A percentile compares a stretch with the other conserved stretches of the same genome.
Evolutionary conservation across 2,888 invertebrate species (phyloP).

Genomic region (Megaustenia siamemsis): DNA sequence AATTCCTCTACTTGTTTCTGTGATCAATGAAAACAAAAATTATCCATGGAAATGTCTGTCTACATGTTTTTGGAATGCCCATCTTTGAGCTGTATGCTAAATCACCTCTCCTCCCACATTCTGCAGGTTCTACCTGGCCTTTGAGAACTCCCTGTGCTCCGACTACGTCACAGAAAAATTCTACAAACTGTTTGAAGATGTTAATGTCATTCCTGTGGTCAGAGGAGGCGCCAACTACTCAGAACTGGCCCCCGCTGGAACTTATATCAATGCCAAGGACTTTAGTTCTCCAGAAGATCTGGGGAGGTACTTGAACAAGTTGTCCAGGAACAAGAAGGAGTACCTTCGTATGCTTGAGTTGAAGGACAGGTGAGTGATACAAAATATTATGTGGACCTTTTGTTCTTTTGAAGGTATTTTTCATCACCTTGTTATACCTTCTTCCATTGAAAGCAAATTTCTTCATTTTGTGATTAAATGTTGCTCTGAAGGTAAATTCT

Average conservation of each 20-base stretch:
- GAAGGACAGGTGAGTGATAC: constrained; percentile 21
- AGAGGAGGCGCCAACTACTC: constrained; percentile 34
- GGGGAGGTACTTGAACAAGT: background rate
- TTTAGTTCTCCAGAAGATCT: constrained; percentile 34
- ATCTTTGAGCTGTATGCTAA: background rate
- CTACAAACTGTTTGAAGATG: constrained; percentile 37
- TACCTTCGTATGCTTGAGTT: constrained; percentile 23
- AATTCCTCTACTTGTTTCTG: too few species aligned
- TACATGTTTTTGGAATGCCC: too few species aligned
- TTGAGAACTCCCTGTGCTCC: constrained; percentile 43
- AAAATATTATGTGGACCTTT: background rate
- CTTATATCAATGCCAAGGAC: constrained; percentile 28
- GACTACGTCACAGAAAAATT: constrained; percentile 46
- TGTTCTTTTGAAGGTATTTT: too few species aligned
- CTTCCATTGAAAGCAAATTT: too few species aligned
- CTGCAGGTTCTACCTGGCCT: constrained; percentile 31
- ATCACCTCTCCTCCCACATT: background rate
- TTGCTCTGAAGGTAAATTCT: too few species aligned
- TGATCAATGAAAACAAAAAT: too few species aligned
- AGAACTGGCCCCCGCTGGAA: background rate
- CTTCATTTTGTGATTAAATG: too few species aligned
- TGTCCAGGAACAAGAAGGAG: constrained; percentile 12
- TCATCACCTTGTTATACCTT: constrained; percentile 21
- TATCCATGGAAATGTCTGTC: too few species aligned
- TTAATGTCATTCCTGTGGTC: constrained; percentile 43